These are phyloP conservation scores for Chelmon rostratus DNA, from an alignment of 2,797 vertebrate genomes.

Conservation along the genomic window DNA sequence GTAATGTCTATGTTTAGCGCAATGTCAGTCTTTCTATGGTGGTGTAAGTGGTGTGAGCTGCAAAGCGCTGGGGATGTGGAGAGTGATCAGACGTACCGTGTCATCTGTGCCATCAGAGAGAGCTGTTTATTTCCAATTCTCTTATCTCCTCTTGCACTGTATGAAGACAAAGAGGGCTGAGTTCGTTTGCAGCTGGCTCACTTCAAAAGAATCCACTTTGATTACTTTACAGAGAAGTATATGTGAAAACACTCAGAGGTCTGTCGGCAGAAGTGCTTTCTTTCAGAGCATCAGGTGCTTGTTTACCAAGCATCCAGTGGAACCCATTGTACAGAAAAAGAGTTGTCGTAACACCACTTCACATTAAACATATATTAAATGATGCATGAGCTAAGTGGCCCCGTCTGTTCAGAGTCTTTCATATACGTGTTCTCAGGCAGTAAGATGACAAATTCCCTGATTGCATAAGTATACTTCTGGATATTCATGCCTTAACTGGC, in stretches of 20 bases:
- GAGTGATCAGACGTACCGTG: not conserved
- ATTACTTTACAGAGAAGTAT: conserved; percentile 8
- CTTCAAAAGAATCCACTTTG: not conserved
- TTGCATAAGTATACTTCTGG: conserved; percentile 24
- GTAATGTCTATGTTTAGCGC: no score
- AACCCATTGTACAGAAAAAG: conserved; percentile 11
- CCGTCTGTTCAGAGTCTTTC: conserved; percentile 18
- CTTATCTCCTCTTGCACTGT: not conserved
- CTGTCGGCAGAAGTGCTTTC: conserved; percentile 6
- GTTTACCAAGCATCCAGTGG: conserved; percentile 16
- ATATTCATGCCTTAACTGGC: conserved; percentile 4
- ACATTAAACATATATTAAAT: conserved; percentile 37
- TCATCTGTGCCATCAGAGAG: not conserved
- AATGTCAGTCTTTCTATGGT: no score
- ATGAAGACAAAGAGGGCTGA: not conserved
- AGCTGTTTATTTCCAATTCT: not conserved
- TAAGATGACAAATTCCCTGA: conserved; percentile 28
- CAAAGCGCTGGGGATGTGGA: not conserved
- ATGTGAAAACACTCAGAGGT: not conserved
- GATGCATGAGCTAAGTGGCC: conserved; percentile 22
- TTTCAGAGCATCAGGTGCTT: conserved; percentile 10
- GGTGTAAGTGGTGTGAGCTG: not conserved
- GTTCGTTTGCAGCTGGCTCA: conserved; percentile 3
- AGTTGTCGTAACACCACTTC: conserved; percentile 27
- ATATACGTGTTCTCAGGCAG: conserved; percentile 29